Evolutionary conservation across 2,113 vertebrate genomes (phyloP).

Genomic region (Parotia lawesii): DNA sequence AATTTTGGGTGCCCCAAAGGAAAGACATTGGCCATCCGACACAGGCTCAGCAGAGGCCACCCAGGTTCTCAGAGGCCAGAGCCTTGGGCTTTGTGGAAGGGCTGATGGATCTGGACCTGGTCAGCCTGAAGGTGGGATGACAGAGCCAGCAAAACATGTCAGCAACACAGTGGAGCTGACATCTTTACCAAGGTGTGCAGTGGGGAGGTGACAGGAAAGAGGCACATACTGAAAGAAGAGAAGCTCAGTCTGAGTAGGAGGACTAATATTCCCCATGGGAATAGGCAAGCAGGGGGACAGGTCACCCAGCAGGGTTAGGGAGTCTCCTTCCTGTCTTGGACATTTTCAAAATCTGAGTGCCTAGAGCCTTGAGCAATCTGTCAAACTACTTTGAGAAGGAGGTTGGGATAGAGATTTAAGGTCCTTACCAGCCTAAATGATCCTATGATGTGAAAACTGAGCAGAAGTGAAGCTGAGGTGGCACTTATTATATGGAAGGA

Average conservation of each 20-base stretch:
- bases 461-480: background rate
- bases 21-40: background rate
- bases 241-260: background rate
- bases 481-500: background rate
- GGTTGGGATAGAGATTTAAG: background rate
- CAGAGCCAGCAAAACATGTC: background rate
- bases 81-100: background rate
- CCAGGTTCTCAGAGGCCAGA: background rate
- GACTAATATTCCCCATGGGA: background rate
- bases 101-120: background rate
- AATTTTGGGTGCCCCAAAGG: background rate
- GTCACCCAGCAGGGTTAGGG: background rate
- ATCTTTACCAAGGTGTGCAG: background rate
- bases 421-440: background rate
- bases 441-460: background rate
- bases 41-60: background rate
- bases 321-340: background rate
- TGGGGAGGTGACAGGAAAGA: background rate
- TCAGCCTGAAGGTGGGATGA: background rate
- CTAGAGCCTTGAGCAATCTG: background rate
- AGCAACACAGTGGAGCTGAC: background rate
- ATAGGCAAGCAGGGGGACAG: background rate
- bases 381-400: background rate
- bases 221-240: background rate
- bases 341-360: background rate